Base-by-base conservation (phyloP, 1,140 invertebrate species). In the Alviniconcha marisindica region DNA sequence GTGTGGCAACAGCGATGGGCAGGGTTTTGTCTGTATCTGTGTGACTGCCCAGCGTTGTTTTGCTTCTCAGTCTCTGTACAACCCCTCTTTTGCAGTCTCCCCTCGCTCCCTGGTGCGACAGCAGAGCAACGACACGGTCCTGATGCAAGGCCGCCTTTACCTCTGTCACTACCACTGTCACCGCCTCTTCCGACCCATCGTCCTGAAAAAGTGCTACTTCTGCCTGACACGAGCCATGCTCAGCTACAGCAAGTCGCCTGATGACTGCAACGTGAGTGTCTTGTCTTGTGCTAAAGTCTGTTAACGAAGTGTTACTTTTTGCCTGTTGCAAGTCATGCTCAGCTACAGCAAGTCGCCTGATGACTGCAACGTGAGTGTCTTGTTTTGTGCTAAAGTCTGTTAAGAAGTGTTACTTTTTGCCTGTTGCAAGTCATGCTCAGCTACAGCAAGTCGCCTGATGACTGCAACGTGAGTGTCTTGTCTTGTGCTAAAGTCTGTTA, bases 131-230 rank as follows among this genome's bases (percentile, higher is more conserved):
- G 84, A 85, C 40, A 85, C 86, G 2, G 84, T 88, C 21, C 81
- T 88, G 28, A 85, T 84, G 63, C 87, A 89, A 63, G 88, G 88
- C 24, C 33, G 84, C 38, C 84, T 89, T 15, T 76, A 85, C 48
- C 87, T 87, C 42, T 87, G 85, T 56, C 84, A 86, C 66, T 88
- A 86, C 81, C 83, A 83, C 48, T 81, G 83, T 77, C 87, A 87
- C 33, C 77, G 83, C 15, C 80, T 85, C 12, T 84, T 87, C 74
- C 83, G 85, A 31, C 84, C 84, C 24, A 85, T 87, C 42, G 83
- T 86, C 2, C 86, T 89, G 54, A 89, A 88, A 73, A 86, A 88
- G 73, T 88, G 87, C 69, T 85, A 87, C 63, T 89, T 89, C 83
- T 88, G 87, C 71, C 84, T 89, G 28, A 89, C 85, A 36, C 66